phyloP scores from a whole-genome alignment of 2,888 invertebrate species.

The Uloborus plumipes region DNA sequence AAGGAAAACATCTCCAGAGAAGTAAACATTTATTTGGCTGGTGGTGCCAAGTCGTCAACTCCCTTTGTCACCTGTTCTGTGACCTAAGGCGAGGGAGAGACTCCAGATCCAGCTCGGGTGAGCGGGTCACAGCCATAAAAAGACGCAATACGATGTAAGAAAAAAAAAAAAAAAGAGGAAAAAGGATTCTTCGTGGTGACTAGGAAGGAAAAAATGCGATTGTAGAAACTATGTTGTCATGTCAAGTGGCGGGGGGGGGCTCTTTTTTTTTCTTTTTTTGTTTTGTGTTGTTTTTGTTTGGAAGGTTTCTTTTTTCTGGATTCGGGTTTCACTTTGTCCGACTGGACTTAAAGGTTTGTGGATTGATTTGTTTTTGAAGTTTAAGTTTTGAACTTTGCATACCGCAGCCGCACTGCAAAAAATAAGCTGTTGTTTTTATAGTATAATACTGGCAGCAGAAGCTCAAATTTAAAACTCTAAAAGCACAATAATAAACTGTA shows the following conservation, averaged over 20 bases:
- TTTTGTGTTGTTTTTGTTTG: too few relatives aligned
- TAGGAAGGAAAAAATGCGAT: slow-evolving; percentile 21
- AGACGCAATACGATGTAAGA: not conserved
- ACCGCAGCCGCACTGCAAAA: too few relatives aligned
- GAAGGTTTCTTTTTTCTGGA: too few relatives aligned
- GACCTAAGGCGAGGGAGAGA: slow-evolving; percentile 46
- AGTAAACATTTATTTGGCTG: slow-evolving; percentile 36
- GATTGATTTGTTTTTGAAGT: too few relatives aligned
- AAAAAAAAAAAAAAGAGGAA: not conserved
- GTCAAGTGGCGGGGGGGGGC: not conserved
- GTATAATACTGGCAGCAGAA: too few relatives aligned
- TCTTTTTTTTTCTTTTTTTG: not conserved
- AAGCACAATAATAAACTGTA: too few relatives aligned
- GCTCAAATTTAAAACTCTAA: too few relatives aligned
- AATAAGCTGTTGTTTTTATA: too few relatives aligned
- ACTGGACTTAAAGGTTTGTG: too few relatives aligned
- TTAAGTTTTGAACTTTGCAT: too few relatives aligned
- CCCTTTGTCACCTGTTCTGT: slow-evolving; percentile 44
- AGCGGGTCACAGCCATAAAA: slow-evolving; percentile 50
- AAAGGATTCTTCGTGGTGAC: not conserved
- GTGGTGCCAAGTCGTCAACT: slow-evolving; percentile 35
- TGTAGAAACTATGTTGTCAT: slow-evolving; percentile 16
- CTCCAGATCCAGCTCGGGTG: slow-evolving; percentile 37
- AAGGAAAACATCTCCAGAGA: not conserved
- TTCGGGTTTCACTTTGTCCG: too few relatives aligned